These are phyloP conservation scores for Dryococelus australis DNA, from an alignment of 2,888 invertebrate genomes.

Conservation along the genomic window DNA sequence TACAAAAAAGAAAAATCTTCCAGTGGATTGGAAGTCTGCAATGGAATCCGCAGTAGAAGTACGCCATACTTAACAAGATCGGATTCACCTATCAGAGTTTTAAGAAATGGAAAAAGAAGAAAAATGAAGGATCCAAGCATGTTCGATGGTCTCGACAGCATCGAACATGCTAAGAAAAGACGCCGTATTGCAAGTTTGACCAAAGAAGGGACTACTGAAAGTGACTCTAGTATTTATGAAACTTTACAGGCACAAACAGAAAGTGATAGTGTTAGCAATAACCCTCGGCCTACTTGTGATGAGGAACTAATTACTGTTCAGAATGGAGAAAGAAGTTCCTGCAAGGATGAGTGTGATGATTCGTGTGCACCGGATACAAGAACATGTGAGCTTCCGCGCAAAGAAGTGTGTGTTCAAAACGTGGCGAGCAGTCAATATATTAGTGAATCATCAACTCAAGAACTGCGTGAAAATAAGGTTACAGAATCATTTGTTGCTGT, in stretches of 20 bases:
- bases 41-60: slow-evolving; percentile 31
- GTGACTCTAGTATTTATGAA: slow-evolving; percentile 37
- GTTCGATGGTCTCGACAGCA: slow-evolving; percentile 66
- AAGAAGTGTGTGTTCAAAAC: not conserved
- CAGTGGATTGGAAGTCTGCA: slow-evolving; percentile 25
- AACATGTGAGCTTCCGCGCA: not conserved
- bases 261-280: not conserved
- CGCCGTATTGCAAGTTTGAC: slow-evolving; percentile 59
- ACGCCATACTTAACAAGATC: slow-evolving; percentile 35
- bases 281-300: not conserved
- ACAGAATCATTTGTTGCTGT: slow-evolving; percentile 17
- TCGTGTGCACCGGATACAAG: not conserved
- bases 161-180: slow-evolving; percentile 57
- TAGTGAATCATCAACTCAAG: not conserved
- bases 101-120: slow-evolving; percentile 42
- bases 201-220: slow-evolving; percentile 39
- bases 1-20: slow-evolving; percentile 7
- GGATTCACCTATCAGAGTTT: slow-evolving; percentile 36
- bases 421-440: not conserved
- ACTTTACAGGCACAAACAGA: not conserved
- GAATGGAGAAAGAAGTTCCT: not conserved
- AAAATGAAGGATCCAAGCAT: slow-evolving; percentile 62
- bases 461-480: not conserved
- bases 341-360: slow-evolving; percentile 18
- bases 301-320: not conserved